A percentile compares a stretch with the other conserved stretches of the same genome.
These are phyloP conservation scores for Mastomys natalensis DNA, from an alignment of 2,113 vertebrate genomes.

Conservation along the genomic window DNA sequence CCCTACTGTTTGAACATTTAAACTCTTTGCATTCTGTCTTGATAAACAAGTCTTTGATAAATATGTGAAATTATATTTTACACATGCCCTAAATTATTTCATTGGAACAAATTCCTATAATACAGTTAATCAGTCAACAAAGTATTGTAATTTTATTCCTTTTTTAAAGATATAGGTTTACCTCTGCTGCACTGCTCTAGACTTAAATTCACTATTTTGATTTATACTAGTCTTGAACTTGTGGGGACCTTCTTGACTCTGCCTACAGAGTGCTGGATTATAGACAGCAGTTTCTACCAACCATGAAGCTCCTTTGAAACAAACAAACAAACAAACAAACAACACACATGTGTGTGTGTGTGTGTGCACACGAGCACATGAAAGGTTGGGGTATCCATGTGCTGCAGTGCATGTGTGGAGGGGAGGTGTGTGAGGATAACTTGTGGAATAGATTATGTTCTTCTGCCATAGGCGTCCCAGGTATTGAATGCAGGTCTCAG, in stretches of 20 bases:
- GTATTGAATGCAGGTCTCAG: not conserved
- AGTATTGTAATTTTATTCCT: not conserved
- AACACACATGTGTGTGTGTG: rapidly evolving
- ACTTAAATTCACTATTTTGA: not conserved
- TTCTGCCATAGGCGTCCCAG: not conserved
- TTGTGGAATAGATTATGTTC: not conserved
- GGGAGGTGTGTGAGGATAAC: not conserved
- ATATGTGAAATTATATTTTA: not conserved
- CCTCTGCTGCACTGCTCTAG: not conserved
- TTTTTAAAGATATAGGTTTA: not conserved
- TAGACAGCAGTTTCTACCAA: not conserved
- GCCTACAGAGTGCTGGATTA: not conserved
- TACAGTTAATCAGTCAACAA: not conserved
- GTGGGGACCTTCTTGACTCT: not conserved
- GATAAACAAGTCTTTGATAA: conserved; percentile 18
- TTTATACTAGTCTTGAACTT: not conserved
- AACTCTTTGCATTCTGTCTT: not conserved
- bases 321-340: not conserved
- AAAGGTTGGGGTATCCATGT: not conserved
- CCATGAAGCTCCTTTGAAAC: not conserved
- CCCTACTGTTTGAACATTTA: not conserved
- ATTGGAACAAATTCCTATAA: not conserved
- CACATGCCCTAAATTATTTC: not conserved
- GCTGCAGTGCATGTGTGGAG: not conserved
- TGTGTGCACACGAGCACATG: too few relatives aligned